Percentiles rank a stretch among this genome's conserved stretches.
Evolutionary conservation across 2,113 vertebrate species (phyloP).

Genomic region (Poecilia latipinna): DNA sequence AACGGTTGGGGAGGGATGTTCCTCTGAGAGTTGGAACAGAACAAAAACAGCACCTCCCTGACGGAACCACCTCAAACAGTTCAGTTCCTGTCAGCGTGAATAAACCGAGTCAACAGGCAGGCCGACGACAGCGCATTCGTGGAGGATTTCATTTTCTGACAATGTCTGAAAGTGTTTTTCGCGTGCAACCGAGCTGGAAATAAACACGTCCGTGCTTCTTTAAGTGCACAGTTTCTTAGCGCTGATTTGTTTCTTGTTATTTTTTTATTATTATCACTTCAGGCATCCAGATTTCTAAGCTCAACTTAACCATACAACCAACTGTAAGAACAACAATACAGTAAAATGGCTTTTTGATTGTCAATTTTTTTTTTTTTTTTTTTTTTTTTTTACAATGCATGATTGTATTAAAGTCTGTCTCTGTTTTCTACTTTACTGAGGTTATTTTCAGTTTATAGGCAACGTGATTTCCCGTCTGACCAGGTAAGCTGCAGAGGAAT

Average conservation of each 20-base stretch:
- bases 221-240: not conserved
- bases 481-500: no score
- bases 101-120: constrained; percentile 1
- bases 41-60: constrained; percentile 27
- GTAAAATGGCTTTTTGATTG: no score
- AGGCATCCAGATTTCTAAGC: not conserved
- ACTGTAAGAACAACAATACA: no score
- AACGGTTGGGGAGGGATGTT: constrained; percentile 4
- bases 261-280: not conserved
- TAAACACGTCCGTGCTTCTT: not conserved
- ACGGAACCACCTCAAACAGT: not conserved
- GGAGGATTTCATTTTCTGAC: not conserved
- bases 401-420: no score
- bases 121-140: not conserved
- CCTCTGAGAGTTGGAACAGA: constrained; percentile 48
- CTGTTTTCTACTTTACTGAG: no score
- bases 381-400: no score
- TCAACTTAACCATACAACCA: no score
- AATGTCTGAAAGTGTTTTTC: not conserved
- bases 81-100: constrained; percentile 4
- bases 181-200: not conserved
- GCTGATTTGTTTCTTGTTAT: not conserved
- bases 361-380: no score
- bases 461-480: no score
- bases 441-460: no score